Percentiles rank a stretch among this genome's conserved stretches.
Conservation (phyloP, 2,797 vertebrate species). For the Limnodromus scolopaceus region DNA sequence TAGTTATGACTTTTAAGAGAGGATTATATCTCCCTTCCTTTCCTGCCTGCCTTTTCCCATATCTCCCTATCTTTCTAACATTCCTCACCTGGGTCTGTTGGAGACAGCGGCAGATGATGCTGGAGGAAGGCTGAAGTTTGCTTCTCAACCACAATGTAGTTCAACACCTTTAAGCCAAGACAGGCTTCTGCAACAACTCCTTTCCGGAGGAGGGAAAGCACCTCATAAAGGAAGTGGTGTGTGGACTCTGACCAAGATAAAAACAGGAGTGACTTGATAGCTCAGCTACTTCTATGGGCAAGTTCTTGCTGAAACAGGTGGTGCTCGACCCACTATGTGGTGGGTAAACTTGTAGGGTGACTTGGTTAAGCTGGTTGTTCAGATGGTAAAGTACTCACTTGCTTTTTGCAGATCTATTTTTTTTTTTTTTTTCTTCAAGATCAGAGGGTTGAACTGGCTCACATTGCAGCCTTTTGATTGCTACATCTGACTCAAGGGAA, state of each 20-base stretch:
- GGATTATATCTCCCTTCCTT: not conserved
- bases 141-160: not conserved
- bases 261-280: not conserved
- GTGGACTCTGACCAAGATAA: not conserved
- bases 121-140: slow-evolving; percentile 4
- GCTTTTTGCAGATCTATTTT: not conserved
- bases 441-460: slow-evolving; percentile 20
- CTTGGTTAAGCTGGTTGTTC: not conserved
- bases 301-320: not conserved
- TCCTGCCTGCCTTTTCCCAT: not conserved
- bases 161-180: not conserved
- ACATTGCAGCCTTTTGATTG: slow-evolving; percentile 41
- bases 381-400: not conserved
- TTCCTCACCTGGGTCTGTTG: not conserved
- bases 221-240: not conserved
- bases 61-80: not conserved
- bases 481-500: not conserved
- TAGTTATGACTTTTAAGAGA: not conserved
- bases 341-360: not conserved
- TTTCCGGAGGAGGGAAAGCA: not conserved
- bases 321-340: not conserved
- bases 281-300: not conserved
- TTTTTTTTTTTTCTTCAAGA: not conserved
- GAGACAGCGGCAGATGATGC: not conserved
- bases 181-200: not conserved